A percentile compares a stretch with the other conserved stretches of the same genome.
These are phyloP conservation scores for Scleropages formosus DNA, from an alignment of 2,797 vertebrate genomes.

Conservation along the genomic window DNA sequence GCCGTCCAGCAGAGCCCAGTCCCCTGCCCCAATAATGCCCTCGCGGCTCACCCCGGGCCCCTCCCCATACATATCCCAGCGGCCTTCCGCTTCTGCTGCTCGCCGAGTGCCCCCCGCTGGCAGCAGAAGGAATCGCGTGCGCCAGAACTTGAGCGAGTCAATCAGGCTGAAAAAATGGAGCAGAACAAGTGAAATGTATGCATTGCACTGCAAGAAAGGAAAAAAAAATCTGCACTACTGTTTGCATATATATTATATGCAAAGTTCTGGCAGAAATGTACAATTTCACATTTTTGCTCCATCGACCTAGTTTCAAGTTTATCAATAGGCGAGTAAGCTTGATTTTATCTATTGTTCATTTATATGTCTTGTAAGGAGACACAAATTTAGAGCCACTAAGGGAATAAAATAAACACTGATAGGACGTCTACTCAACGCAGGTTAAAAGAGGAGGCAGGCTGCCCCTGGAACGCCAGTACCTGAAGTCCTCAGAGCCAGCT, in stretches of 20 bases:
- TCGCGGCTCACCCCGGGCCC: constrained; percentile 60
- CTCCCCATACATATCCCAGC: constrained; percentile 91
- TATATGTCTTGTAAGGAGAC: too few relatives aligned
- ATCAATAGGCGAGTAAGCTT: too few relatives aligned
- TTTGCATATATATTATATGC: too few relatives aligned
- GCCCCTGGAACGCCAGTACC: constrained; percentile 60
- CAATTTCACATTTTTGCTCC: too few relatives aligned
- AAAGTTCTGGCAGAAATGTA: too few relatives aligned
- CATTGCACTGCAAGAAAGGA: background rate
- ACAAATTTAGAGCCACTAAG: too few relatives aligned
- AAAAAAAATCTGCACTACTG: background rate
- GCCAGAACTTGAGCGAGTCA: constrained; percentile 96
- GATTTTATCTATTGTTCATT: too few relatives aligned
- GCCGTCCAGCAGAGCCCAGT: constrained; percentile 87
- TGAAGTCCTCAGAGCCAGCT: constrained; percentile 95
- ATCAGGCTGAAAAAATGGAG: constrained; percentile 75
- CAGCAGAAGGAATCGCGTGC: constrained; percentile 90
- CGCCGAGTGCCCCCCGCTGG: constrained; percentile 89
- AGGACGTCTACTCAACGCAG: too few relatives aligned
- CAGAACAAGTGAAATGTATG: background rate
- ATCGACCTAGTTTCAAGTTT: too few relatives aligned
- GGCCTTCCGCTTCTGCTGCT: constrained; percentile 85
- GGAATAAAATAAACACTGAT: too few relatives aligned
- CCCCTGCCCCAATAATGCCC: constrained; percentile 57
- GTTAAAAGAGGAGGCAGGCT: too few relatives aligned